Conservation (phyloP, 2,888 invertebrate genomes). For the Cremastobaeus sp. region DNA sequence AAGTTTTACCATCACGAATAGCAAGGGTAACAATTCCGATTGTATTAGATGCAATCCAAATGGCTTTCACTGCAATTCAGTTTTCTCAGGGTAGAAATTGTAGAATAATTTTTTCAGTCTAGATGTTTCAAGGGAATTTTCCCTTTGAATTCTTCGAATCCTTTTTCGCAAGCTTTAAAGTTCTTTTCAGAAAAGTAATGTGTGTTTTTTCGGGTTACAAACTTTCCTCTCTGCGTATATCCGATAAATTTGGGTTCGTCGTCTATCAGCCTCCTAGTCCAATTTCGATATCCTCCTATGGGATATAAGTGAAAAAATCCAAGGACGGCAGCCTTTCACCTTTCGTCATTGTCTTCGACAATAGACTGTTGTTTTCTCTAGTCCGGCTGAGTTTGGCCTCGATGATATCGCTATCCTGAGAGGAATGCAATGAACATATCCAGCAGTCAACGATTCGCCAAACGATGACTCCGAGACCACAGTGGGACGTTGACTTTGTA, state of each 20-base stretch:
- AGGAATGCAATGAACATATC: constrained; percentile 40
- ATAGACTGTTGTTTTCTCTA: constrained; percentile 47
- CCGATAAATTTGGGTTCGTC: neutral
- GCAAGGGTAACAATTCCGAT: too few species aligned
- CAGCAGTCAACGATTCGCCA: constrained; percentile 37
- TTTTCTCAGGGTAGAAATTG: too few species aligned
- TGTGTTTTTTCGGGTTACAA: too few species aligned
- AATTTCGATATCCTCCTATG: constrained; percentile 23
- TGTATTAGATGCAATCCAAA: too few species aligned
- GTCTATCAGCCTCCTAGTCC: neutral
- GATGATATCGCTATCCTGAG: constrained; percentile 23
- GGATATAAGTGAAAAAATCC: constrained; percentile 26
- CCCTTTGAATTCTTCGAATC: too few species aligned
- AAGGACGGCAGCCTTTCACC: constrained; percentile 50
- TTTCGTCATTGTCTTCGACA: constrained; percentile 40
- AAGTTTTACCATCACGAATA: too few species aligned
- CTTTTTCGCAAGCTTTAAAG: too few species aligned
- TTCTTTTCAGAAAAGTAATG: too few species aligned
- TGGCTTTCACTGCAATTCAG: too few species aligned
- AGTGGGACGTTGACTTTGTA: constrained; percentile 28
- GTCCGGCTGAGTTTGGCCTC: constrained; percentile 23
- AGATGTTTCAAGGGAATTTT: too few species aligned
- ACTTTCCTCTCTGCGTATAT: too few species aligned
- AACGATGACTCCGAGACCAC: constrained; percentile 22
- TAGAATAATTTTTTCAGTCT: too few species aligned